Conservation (phyloP, 2,113 vertebrate genomes). For the Blennius ocellaris region DNA sequence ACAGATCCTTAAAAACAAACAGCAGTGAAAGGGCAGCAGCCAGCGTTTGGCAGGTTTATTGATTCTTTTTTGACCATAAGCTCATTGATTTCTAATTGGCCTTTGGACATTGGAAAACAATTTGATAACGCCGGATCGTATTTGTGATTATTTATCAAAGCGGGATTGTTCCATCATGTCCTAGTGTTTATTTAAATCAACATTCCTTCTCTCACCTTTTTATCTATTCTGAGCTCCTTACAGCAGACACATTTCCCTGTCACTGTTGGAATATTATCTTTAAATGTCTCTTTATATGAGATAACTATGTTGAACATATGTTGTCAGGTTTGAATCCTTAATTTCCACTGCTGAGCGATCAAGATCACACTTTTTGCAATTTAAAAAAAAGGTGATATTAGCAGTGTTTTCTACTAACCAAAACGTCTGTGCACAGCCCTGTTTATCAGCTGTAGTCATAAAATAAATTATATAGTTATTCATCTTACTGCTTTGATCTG, state of each 20-base stretch:
- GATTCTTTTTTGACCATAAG: constrained; percentile 1
- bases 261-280: not conserved
- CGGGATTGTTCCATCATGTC: not conserved
- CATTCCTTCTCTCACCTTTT: not conserved
- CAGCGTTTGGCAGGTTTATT: constrained; percentile 12
- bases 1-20: constrained; percentile 15
- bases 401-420: too few species aligned
- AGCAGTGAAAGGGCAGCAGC: not conserved
- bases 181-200: not conserved
- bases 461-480: too few species aligned
- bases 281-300: not conserved
- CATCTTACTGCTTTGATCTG: too few species aligned
- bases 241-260: not conserved
- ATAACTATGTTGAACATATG: too few species aligned
- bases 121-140: not conserved
- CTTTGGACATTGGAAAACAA: constrained; percentile 17
- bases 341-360: too few species aligned
- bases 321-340: too few species aligned
- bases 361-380: too few species aligned
- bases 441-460: too few species aligned
- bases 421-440: too few species aligned
- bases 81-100: constrained; percentile 22
- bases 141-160: not conserved
- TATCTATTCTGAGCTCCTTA: not conserved
- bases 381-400: too few species aligned